Base-by-base conservation (phyloP, 92 coral and sea anemone genomes). In the Micromussa lordhowensis region DNA sequence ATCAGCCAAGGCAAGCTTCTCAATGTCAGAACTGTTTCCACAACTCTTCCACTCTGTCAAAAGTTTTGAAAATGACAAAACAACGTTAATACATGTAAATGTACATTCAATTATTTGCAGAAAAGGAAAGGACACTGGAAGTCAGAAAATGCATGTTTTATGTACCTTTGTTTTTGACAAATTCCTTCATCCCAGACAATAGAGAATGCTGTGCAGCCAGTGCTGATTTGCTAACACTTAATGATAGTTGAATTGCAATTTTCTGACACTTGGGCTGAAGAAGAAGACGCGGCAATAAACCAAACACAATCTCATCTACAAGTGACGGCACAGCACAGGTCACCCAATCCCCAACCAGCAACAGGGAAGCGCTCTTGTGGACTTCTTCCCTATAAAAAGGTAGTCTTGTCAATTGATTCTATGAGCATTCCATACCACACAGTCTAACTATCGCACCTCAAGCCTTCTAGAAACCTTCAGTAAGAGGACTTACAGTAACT, bases 1-100 rank as follows among this genome's bases (percentile, higher is more conserved):
- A 87, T 94, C 93, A 24, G 93, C 95, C 71, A 75, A 59, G 48
- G 98, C 94, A 54, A 95, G 93, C 24, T 82, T 84, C 38, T 91
- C 90, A 76, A 70, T 28, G 29, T 89, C 92, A 54, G 87, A 79
- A 69, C 89, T 90, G 55, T 61, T 68, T 4, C 58, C 81, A 79
- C 94, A 94, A 34, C 92, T 90, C 80, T 96, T 92, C 94, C 95
- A 94, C 26, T 87, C 99, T 97, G 81, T 34, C 35, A 78, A 81
- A 8, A 75, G 24, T 54, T 77, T 51, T 15, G 34, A 77, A 24
- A 14, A 44, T 22, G 28, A 61, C 68, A 21, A 14, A 61, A 0
- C n/a, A 22, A 22, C 4, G 22, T 61, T 19, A 32, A 1, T 70
- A 14, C 75, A 70, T 5, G 22, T 70, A 31, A 10, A 2, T 70